A percentile compares a stretch with the other conserved stretches of the same genome.
phyloP scores from a whole-genome alignment of 2,113 vertebrate genomes.

The Anthoscopus minutus region DNA sequence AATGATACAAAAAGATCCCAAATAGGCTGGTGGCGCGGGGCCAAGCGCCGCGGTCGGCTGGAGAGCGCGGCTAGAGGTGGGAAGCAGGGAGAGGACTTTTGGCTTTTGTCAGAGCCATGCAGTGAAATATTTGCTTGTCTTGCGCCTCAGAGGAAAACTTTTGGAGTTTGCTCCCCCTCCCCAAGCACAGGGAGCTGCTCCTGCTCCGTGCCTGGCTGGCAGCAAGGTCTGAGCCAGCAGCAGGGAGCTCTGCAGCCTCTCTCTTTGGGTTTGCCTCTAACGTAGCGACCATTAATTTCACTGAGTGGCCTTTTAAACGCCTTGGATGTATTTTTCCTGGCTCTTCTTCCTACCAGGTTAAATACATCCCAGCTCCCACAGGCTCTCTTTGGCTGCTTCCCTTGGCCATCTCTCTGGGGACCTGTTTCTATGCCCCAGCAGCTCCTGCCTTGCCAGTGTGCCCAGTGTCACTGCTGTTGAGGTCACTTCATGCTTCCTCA shows the following conservation, averaged over 20 bases:
- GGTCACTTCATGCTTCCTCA: not conserved
- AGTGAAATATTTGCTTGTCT: not conserved
- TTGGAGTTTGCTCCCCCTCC: not conserved
- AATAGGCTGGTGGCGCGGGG: not conserved
- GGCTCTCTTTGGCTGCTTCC: not conserved
- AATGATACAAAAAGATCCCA: not conserved
- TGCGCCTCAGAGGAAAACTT: not conserved
- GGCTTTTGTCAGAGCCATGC: not conserved
- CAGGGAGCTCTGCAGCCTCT: not conserved
- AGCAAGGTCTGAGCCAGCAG: not conserved
- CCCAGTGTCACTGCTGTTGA: accelerated
- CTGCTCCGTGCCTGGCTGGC: accelerated
- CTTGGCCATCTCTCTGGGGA: not conserved
- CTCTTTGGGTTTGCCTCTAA: not conserved
- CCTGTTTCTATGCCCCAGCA: not conserved
- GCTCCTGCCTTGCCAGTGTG: not conserved
- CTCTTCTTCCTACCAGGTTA: not conserved
- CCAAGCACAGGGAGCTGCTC: not conserved
- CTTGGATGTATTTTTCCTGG: not conserved
- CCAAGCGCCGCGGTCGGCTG: not conserved
- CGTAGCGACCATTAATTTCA: not conserved
- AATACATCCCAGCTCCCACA: not conserved
- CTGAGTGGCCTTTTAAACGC: conserved; percentile 20
- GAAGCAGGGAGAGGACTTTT: not conserved
- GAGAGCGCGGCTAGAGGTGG: not conserved